A percentile compares a stretch with the other conserved stretches of the same genome.
These are phyloP conservation scores for Mystacides longicornis DNA, from an alignment of 2,888 invertebrate genomes.

Conservation along the genomic window DNA sequence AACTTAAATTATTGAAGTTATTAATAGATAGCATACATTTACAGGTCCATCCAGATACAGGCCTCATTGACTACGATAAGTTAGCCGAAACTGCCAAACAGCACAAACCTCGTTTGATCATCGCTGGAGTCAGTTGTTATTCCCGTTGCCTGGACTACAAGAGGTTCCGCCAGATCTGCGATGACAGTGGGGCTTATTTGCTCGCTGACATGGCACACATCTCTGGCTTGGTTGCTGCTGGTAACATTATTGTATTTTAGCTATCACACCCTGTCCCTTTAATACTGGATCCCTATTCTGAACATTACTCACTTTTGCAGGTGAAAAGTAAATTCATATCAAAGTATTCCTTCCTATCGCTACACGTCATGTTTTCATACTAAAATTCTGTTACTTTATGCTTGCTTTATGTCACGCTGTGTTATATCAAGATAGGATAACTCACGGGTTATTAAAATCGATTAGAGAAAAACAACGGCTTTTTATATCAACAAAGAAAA, in stretches of 20 bases:
- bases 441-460: too few relatives aligned
- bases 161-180: conserved; percentile 74
- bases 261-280: background rate
- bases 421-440: too few relatives aligned
- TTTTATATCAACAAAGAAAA: too few relatives aligned
- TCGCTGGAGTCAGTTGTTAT: conserved; percentile 93
- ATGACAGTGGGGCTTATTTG: conserved; percentile 77
- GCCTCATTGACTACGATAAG: conserved; percentile 88
- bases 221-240: conserved; percentile 85
- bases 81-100: conserved; percentile 73
- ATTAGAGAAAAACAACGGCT: too few relatives aligned
- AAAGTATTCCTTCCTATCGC: too few relatives aligned
- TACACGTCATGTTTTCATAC: too few relatives aligned
- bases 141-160: conserved; percentile 88
- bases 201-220: conserved; percentile 97
- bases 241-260: conserved; percentile 32
- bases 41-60: conserved; percentile 66
- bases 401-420: too few relatives aligned
- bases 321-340: too few relatives aligned
- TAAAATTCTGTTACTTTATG: too few relatives aligned
- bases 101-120: conserved; percentile 87
- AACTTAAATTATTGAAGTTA: too few relatives aligned
- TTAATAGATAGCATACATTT: background rate
- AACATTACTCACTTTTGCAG: too few relatives aligned
- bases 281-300: too few relatives aligned